These are phyloP conservation scores for Metridium senile DNA, from an alignment of 92 coral and sea anemone species.

Conservation along the genomic window DNA sequence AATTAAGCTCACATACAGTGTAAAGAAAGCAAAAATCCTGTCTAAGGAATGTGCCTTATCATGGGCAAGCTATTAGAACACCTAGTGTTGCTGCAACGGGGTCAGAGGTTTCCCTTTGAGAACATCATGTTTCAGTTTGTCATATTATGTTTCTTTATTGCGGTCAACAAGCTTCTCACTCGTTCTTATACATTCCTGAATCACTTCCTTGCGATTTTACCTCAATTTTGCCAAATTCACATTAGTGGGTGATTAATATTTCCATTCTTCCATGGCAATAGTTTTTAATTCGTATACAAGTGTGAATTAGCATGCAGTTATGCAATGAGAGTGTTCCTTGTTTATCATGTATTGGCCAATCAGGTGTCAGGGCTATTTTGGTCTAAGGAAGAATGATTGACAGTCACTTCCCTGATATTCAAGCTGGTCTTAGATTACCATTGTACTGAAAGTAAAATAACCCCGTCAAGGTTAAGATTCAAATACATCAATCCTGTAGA, in stretches of 20 bases:
- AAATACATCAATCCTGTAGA: not conserved
- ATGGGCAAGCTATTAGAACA: not conserved
- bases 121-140: conserved; percentile 7
- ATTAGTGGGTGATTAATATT: not conserved
- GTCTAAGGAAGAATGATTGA: conserved; percentile 28
- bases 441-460: not conserved
- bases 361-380: conserved; percentile 24
- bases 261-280: not conserved
- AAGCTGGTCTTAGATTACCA: conserved; percentile 28
- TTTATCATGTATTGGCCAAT: conserved; percentile 28
- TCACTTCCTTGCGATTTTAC: not conserved
- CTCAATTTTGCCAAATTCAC: not conserved
- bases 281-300: not conserved
- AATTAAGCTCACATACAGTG: not conserved
- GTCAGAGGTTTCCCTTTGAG: conserved; percentile 24
- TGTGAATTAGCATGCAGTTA: not conserved
- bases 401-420: conserved; percentile 47
- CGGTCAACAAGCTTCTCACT: not conserved
- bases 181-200: not conserved
- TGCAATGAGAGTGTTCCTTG: conserved; percentile 3
- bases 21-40: not conserved
- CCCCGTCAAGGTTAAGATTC: conserved; percentile 8
- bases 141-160: conserved; percentile 3
- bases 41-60: not conserved
- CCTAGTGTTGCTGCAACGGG: conserved; percentile 24